Conservation (phyloP, 2,113 vertebrate species). For the Rhinopithecus roxellana region DNA sequence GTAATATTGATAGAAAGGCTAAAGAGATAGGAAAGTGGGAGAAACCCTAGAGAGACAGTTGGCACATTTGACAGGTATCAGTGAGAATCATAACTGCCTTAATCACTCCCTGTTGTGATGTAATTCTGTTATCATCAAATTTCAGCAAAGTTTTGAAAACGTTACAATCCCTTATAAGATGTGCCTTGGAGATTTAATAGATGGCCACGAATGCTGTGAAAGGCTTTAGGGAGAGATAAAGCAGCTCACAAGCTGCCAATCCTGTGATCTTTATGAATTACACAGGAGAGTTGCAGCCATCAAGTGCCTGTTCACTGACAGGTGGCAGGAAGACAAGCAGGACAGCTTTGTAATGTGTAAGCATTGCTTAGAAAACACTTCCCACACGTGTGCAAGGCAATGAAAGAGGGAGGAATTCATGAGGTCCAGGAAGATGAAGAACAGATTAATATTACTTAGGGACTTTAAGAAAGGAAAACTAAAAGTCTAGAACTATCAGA, state of each 20-base stretch:
- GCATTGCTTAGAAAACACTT: not conserved
- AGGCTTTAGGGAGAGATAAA: not conserved
- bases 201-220: not conserved
- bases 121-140: not conserved
- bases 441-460: not conserved
- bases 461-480: not conserved
- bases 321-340: not conserved
- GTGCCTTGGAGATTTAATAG: not conserved
- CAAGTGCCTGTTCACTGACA: not conserved
- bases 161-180: not conserved
- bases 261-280: not conserved
- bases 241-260: not conserved
- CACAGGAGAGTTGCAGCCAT: not conserved
- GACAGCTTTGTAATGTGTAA: not conserved
- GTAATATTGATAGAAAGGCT: not conserved
- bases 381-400: rapidly evolving
- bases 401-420: not conserved
- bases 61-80: not conserved
- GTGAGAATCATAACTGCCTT: not conserved
- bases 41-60: not conserved
- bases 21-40: not conserved
- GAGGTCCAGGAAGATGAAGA: not conserved
- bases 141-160: not conserved
- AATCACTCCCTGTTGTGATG: not conserved
- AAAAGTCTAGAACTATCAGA: not conserved